Evolutionary conservation across 2,797 vertebrate species (phyloP), one percentile per base, ranked within the genome.

Genomic region (Coregonus suidteri): DNA sequence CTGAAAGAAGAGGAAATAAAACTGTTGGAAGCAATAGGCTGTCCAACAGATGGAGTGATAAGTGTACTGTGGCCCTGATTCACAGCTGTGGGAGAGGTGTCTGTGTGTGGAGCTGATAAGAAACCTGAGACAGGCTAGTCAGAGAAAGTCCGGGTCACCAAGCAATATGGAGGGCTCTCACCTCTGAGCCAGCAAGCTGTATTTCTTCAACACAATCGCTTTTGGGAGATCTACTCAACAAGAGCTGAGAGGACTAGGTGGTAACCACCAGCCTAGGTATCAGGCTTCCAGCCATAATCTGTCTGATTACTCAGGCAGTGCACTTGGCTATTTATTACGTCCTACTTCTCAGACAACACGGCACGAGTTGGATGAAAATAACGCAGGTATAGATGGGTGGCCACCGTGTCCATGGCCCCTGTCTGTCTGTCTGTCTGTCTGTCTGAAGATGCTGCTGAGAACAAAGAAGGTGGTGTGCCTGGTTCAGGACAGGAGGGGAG

Each of bases 181-280:
- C 81, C 83, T 75, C 77, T 71, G 34, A 67, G 71, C 69, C 66
- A 73, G 75, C 59, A 66, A 65, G 73, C 68, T 51, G 65, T 59
- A 76, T 81, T 85, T 51, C 69, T 75, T 76, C 73, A 72, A 52
- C 25, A 31, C 83, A 84, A 81, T 84, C 84, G 75, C 79, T 71
- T 82, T 81, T 77, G 75, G 77, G 66, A 86, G 83, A 87, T 85
- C 85, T 82, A 74, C 75, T 70, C 75, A 77, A 77, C 70, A 67
- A 30, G 31, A 75, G 75, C 56, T 51, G 74, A 53, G 69, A 71
- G 77, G 68, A 74, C 76, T 64, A 52, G 78, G 47, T 47, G 41
- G 41, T 47, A 47, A 13, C 35, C 15, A 70, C 79, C 68, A 71
- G 34, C 6, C 56, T 59, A 30, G 77, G 66, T 79, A 78, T 76